Percentiles rank a stretch among this genome's conserved stretches.
These are phyloP conservation scores for Pseudopodoces humilis DNA, from an alignment of 2,113 vertebrate species.

Conservation along the genomic window DNA sequence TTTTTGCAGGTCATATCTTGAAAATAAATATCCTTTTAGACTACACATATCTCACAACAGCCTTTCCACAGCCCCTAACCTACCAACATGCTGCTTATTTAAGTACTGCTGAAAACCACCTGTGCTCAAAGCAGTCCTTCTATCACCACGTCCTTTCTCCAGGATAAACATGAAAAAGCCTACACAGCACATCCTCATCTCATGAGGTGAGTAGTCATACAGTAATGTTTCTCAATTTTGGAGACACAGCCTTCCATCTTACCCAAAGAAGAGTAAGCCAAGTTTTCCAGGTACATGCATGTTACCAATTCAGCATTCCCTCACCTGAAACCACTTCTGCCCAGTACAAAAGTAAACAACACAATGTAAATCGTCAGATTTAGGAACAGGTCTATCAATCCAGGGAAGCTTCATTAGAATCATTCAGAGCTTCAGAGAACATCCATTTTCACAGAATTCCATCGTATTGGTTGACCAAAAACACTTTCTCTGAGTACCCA, in stretches of 20 bases:
- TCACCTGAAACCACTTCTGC: not conserved
- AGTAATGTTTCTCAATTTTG: not conserved
- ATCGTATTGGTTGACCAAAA: not conserved
- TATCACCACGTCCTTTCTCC: not conserved
- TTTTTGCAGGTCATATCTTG: not conserved
- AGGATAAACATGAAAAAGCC: not conserved
- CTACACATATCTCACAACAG: not conserved
- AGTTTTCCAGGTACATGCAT: not conserved
- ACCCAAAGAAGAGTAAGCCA: not conserved
- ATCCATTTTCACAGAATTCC: not conserved
- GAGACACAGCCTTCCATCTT: not conserved
- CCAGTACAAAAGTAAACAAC: not conserved
- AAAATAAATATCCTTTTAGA: not conserved
- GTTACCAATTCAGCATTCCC: not conserved
- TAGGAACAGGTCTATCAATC: not conserved
- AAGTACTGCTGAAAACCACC: not conserved
- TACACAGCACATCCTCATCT: not conserved
- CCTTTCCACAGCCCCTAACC: not conserved
- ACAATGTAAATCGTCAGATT: not conserved
- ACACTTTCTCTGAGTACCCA: not conserved
- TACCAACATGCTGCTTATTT: not conserved
- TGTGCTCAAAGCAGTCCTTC: not conserved
- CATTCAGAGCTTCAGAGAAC: not conserved
- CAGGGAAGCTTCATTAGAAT: not conserved
- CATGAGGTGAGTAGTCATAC: not conserved